Conservation (phyloP, 2,797 vertebrate genomes). For the Cyclopterus lumpus region DNA sequence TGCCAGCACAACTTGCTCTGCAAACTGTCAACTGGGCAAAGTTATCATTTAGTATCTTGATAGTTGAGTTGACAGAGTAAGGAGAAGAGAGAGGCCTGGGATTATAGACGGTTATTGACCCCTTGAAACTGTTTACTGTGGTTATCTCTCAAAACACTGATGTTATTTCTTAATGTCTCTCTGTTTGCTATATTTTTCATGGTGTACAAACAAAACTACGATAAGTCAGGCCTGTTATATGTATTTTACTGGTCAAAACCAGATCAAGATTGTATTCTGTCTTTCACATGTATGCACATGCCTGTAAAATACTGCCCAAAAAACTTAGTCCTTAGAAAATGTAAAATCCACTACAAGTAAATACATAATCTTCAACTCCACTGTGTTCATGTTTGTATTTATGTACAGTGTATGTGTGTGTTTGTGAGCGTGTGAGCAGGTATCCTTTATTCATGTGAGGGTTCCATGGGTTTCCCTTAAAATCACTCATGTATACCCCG, state of each 20-base stretch:
- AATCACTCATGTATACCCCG: constrained; percentile 57
- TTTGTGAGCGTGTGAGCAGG: constrained; percentile 24
- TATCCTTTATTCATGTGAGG: constrained; percentile 64
- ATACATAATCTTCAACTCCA: constrained; percentile 11
- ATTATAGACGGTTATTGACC: constrained; percentile 64
- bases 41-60: constrained; percentile 50
- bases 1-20: constrained; percentile 26
- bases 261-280: neutral
- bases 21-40: constrained; percentile 46
- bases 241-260: constrained; percentile 10
- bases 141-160: constrained; percentile 43
- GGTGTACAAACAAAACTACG: constrained; percentile 26
- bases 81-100: constrained; percentile 33
- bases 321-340: neutral
- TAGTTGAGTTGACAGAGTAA: constrained; percentile 39
- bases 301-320: constrained; percentile 6
- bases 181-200: constrained; percentile 37
- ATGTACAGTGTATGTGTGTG: neutral
- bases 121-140: constrained; percentile 52
- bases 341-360: neutral
- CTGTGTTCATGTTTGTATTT: constrained; percentile 22
- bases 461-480: constrained; percentile 54
- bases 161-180: constrained; percentile 38
- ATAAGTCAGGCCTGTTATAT: constrained; percentile 25
- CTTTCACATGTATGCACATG: neutral